Base-by-base conservation (phyloP, 2,797 vertebrate species). In the Knipowitschia caucasica region DNA sequence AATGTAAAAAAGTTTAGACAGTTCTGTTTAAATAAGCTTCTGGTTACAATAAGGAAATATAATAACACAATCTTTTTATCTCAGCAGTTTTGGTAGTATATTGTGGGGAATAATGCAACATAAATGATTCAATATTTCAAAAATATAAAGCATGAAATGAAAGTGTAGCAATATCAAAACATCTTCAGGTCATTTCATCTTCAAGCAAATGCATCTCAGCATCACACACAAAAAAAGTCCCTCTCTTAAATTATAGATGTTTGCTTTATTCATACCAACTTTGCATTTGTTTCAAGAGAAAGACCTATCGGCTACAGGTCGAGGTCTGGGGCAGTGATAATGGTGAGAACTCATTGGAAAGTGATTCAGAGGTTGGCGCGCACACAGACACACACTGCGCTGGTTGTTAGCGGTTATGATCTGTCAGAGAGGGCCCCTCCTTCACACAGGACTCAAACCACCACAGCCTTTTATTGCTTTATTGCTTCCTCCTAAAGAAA, bases 401-500 rank as follows among this genome's bases (percentile, higher is more conserved):
- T 42, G 20, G 52, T 62, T 56, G 53, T 71, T 67, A 42, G 73
- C 14, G 40, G 70, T 74, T 78, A 70, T 75, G 68, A 80, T 72
- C 56, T 50, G 69, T 76, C 80, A 64, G 53, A 52, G 50, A 52
- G 50, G 70, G 51, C 53, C 67, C 59, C 59, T 61, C 73, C 56
- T 74, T 81, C 71, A 70, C 72, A 67, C 68, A 72, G 35, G 67
- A 75, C 72, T 69, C 74, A 53, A 24, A 66, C 78, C 50, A 75
- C 67, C 54, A 33, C 46, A 27, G 54, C 64, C 59, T 77, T 85
- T 87, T 86, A 87, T 83, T 85, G 75, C 77, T 88, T 89, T 87
- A 87, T 88, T 88, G 81, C 88, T 89, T 88, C 86, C 86, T 87
- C 69, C 67, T 30, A 77, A 78, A 86, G 81, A 82, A 81, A 81